Evolutionary conservation across 2,113 vertebrate genomes (phyloP), one percentile per base, ranked within the genome.

Genomic region (Bubalus kerabau): DNA sequence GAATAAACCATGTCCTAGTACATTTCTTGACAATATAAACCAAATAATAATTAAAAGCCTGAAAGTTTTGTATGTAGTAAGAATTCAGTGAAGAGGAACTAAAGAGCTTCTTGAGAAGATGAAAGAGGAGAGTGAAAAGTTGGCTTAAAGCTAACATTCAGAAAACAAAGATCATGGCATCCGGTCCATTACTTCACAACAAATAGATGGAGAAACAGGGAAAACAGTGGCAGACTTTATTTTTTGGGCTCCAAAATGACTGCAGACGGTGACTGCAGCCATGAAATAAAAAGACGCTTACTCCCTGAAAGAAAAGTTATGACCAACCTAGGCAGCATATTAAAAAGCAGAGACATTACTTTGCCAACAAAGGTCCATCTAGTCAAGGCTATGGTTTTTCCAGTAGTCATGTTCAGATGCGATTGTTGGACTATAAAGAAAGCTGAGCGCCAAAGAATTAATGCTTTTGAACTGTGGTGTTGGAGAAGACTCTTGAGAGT

Each of bases 361-460:
- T 40, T 12, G 67, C 5, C 67, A 71, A 71, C n/a, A 40, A 71
- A 71, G 10, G 19, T 71, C 67, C 5, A 6, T 71, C 1, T 71
- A 71, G 67, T 40, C 10, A 71, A 71, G 10, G n/a, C 19, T 71
- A 40, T 71, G 67, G 19, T 40, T 36, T 40, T 40, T 71, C 67
- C 67, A 40, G 19, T 21, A 6, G 9, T 36, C 64, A 21, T 23
- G n/a, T 71, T 12, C 0, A 1, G 67, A 40, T 71, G 10, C 36
- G 19, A 40, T 5, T 12, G 19, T 36, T 40, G 67, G n/a, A 36
- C 67, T 71, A 40, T 40, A 40, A 71, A 71, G 67, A 71, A 71
- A 71, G 67, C 10, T 71, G 67, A 71, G n/a, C 0, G 0, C 10
- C 1, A 2, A 71, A 71, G 10, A 40, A 71, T 40, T 71, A 1